phyloP scores from a whole-genome alignment of 1,140 invertebrate genomes.

The Conus betulinus region DNA sequence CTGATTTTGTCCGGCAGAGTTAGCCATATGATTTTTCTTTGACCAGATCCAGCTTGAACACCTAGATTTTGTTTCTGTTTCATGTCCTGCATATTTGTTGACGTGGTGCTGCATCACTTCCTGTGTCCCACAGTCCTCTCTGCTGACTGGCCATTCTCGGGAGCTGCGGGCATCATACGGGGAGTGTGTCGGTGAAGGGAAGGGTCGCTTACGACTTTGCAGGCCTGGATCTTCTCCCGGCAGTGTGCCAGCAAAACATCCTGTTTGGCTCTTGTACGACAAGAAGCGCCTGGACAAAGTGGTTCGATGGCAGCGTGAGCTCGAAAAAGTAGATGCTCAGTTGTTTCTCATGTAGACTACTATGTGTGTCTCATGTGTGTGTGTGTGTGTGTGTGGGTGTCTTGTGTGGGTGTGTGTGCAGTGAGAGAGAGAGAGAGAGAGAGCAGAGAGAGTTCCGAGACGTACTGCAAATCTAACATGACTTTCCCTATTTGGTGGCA shows the following conservation, averaged over 20 bases:
- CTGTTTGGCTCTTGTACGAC: slow-evolving; percentile 82
- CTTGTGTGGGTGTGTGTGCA: no score
- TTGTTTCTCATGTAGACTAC: no score
- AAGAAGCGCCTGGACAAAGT: slow-evolving; percentile 63
- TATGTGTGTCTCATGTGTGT: no score
- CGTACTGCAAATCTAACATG: no score
- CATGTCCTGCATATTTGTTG: no score
- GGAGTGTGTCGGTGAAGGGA: slow-evolving; percentile 85
- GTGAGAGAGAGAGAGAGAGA: not conserved
- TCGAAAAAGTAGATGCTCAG: not conserved
- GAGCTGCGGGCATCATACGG: slow-evolving; percentile 85
- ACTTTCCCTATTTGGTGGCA: no score
- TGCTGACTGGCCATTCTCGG: slow-evolving; percentile 88
- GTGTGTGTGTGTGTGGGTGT: no score
- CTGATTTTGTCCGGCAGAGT: no score
- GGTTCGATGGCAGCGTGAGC: slow-evolving; percentile 44
- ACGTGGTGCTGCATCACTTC: not conserved
- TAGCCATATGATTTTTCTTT: no score
- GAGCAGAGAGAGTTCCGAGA: no score
- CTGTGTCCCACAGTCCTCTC: slow-evolving; percentile 80
- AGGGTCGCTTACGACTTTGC: slow-evolving; percentile 89
- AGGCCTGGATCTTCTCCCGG: slow-evolving; percentile 90
- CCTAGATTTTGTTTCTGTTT: no score
- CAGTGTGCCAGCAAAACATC: slow-evolving; percentile 87
- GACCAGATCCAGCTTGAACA: no score